Evolutionary conservation across 2,797 vertebrate species (phyloP).

Genomic region (Aselliscus stoliczkanus): DNA sequence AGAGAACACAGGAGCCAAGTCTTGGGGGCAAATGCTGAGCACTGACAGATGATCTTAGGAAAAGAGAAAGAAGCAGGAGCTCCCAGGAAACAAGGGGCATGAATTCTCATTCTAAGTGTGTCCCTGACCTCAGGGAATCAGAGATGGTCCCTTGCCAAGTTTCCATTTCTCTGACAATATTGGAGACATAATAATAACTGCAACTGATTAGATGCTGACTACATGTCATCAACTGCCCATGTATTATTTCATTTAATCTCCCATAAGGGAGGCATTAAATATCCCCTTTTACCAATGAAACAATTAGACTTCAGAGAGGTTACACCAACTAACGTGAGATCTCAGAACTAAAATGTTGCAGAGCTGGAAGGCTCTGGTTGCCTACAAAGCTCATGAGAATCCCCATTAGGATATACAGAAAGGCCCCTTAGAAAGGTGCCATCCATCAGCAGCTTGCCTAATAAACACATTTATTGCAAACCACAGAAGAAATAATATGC

Average conservation of each 20-base stretch:
- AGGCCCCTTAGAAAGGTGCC: not conserved
- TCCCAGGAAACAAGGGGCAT: not conserved
- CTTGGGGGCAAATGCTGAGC: not conserved
- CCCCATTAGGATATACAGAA: not conserved
- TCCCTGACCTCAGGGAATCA: conserved; percentile 14
- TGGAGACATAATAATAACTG: not conserved
- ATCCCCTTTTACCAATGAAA: not conserved
- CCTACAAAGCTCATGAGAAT: conserved; percentile 4
- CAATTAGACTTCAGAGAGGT: conserved; percentile 33
- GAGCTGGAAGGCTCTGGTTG: conserved; percentile 11
- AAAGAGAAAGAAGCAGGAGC: not conserved
- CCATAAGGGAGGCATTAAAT: not conserved
- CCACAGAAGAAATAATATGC: not conserved
- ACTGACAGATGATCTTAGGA: not conserved
- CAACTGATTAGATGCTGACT: not conserved
- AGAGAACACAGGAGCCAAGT: not conserved
- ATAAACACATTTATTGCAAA: conserved; percentile 18
- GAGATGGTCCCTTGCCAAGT: not conserved
- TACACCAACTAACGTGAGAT: not conserved
- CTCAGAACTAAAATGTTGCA: conserved; percentile 33
- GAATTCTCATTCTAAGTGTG: not conserved
- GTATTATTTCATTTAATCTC: not conserved
- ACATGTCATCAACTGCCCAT: not conserved
- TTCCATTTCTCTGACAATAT: not conserved
- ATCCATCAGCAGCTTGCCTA: conserved; percentile 21